Percentiles rank a stretch among this genome's conserved stretches.
phyloP scores from a whole-genome alignment of 1,140 invertebrate genomes.

The Anthonomus grandis region DNA sequence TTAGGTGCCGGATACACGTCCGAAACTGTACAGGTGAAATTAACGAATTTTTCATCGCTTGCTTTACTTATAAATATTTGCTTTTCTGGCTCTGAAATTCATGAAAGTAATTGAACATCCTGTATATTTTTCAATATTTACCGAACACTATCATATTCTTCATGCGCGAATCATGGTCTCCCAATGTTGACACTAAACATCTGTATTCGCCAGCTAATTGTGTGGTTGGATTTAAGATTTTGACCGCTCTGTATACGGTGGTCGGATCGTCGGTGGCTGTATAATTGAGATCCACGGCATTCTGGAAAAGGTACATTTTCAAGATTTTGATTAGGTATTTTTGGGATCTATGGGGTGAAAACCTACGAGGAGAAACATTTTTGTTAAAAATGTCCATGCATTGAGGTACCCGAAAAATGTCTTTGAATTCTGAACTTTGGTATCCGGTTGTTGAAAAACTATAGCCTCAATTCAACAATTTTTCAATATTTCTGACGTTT shows the following conservation, averaged over 20 bases:
- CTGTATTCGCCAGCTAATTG: constrained; percentile 65
- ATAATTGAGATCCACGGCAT: constrained; percentile 60
- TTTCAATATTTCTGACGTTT: too few relatives aligned
- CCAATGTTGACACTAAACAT: constrained; percentile 63
- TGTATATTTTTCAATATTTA: constrained; percentile 32
- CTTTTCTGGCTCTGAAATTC: constrained; percentile 42
- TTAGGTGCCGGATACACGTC: constrained; percentile 51
- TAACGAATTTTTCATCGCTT: constrained; percentile 38
- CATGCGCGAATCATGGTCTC: constrained; percentile 57
- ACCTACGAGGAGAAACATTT: too few relatives aligned
- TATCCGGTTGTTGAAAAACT: too few relatives aligned
- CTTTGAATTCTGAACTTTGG: too few relatives aligned
- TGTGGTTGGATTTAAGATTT: constrained; percentile 61
- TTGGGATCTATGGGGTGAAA: too few relatives aligned
- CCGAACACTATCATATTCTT: constrained; percentile 65
- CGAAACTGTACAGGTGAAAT: constrained; percentile 49
- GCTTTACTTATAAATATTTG: constrained; percentile 33
- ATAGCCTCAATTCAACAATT: too few relatives aligned
- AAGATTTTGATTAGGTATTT: too few relatives aligned
- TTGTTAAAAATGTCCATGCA: too few relatives aligned
- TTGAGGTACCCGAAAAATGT: too few relatives aligned
- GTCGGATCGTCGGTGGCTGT: constrained; percentile 56
- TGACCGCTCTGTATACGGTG: constrained; percentile 64
- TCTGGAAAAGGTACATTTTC: constrained; percentile 44
- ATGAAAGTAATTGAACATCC: background rate